Evolutionary conservation across 1,140 invertebrate species (phyloP), one percentile per base, ranked within the genome.

Genomic region (Ridgeia piscesae): DNA sequence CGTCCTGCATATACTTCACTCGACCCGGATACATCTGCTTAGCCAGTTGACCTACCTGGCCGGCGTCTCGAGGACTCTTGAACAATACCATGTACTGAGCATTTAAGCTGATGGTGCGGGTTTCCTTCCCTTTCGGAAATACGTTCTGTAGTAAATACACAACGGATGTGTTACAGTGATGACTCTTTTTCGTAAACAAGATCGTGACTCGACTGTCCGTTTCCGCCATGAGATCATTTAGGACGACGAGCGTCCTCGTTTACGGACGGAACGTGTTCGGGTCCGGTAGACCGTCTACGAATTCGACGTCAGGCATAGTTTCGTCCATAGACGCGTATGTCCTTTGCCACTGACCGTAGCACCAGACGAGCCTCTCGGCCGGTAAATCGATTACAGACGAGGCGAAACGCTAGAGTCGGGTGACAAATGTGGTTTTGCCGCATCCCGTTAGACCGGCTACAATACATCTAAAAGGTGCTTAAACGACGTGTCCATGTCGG

Each of bases 141-240:
- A 90, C 21, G 11, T 90, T 90, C 89, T 90, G 89, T n/a, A 90
- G 17, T 8, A 90, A n/a, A n/a, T n/a, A n/a, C n/a, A n/a, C n/a
- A n/a, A n/a, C n/a, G n/a, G 35, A 42, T 1, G 35, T 90, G 35
- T 90, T 14, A n/a, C 35, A 90, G 34, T 90, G 35, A 33, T 90
- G 89, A 34, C 35, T 33, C 14, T 33, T n/a, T n/a, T 33, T 89
- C 4, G 34, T 89, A 17, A 33, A 89, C 34, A 33, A 33, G n/a
- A 9, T 89, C n/a, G 89, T 89, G 4, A 89, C 89, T 14, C 89
- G n/a, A 33, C 4, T 34, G n/a, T 90, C 89, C 34, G n/a, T 42
- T 33, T 90, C n/a, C 89, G 89, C 6, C 89, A 90, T 33, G 2
- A 90, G 35, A 27, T 90, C 89, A 33, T 90, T 2, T 8, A 90